These are phyloP conservation scores for Pandemis corylana DNA, from an alignment of 2,888 invertebrate genomes.

Conservation along the genomic window DNA sequence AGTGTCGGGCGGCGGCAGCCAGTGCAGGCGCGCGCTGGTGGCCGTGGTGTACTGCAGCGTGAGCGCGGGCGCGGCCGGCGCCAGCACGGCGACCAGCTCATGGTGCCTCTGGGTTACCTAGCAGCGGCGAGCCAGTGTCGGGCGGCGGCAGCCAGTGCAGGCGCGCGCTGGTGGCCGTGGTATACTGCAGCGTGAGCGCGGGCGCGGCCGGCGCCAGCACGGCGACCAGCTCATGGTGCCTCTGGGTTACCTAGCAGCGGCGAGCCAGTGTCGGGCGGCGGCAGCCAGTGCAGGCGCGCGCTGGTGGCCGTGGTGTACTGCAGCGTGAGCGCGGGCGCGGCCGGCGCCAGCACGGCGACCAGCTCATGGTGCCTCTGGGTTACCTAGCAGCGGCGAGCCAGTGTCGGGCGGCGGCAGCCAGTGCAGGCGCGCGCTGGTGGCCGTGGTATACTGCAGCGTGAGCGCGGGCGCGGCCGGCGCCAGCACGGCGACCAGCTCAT, in stretches of 20 bases:
- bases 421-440: slow-evolving; percentile 88
- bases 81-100: slow-evolving; percentile 89
- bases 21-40: slow-evolving; percentile 87
- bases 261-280: slow-evolving; percentile 79
- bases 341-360: slow-evolving; percentile 89
- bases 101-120: slow-evolving; percentile 57
- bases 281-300: slow-evolving; percentile 85
- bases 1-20: slow-evolving; percentile 76
- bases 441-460: slow-evolving; percentile 89
- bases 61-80: slow-evolving; percentile 88
- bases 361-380: slow-evolving; percentile 73
- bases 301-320: slow-evolving; percentile 91
- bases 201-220: slow-evolving; percentile 90
- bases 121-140: slow-evolving; percentile 81
- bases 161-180: slow-evolving; percentile 89
- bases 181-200: slow-evolving; percentile 88
- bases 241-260: slow-evolving; percentile 68
- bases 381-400: slow-evolving; percentile 80
- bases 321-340: slow-evolving; percentile 88
- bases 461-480: slow-evolving; percentile 89
- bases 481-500: slow-evolving; percentile 89
- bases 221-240: slow-evolving; percentile 86
- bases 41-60: slow-evolving; percentile 90
- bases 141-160: slow-evolving; percentile 80
- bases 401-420: slow-evolving; percentile 78